Evolutionary conservation across 2,113 vertebrate genomes (phyloP), one percentile per base, ranked within the genome.

Genomic region (Machaerirhynchus nigripectus): DNA sequence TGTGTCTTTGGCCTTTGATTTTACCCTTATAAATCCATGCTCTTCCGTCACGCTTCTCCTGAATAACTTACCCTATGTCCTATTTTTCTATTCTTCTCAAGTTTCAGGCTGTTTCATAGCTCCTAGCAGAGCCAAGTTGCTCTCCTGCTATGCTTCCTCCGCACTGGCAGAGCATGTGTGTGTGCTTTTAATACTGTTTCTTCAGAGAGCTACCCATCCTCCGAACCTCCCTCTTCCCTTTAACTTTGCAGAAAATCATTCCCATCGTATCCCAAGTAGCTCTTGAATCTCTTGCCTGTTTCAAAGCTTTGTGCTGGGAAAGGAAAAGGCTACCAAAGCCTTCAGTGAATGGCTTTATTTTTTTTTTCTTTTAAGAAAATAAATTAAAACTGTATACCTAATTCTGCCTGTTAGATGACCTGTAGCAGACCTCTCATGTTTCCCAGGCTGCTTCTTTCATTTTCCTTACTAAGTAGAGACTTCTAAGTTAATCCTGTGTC

Each of bases 121-220:
- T 94, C 39, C 50, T 65, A 46, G 42, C 68, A 46, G 55, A 89
- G 91, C 91, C 68, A 70, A 59, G 76, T 31, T 84, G 55, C 31
- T 95, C 90, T 94, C 73, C 84, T 84, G 84, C 55, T 74, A 23
- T 46, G 64, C 91, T 89, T 92, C 80, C 93, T 94, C 93, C 31
- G 1, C 76, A n/a, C 76, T 86, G 80, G 80, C 91, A 69, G 59
- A 60, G 44, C 10, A 6, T 5, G 27, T 37, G 44, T 61, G 39
- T 31, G 56, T 39, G 70, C 44, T 82, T 78, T 86, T 64, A 89
- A 35, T 55, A 42, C 47, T 16, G 8, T 24, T 44, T 31, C 84
- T 61, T 65, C 69, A 74, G 56, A 56, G 40, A 74, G 26, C 71
- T 46, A 23, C 63, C 35, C 50, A 77, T 52, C 64, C 76, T 89